Conservation (phyloP, 2,797 vertebrate genomes). For the Hapalemur alaotrensis region DNA sequence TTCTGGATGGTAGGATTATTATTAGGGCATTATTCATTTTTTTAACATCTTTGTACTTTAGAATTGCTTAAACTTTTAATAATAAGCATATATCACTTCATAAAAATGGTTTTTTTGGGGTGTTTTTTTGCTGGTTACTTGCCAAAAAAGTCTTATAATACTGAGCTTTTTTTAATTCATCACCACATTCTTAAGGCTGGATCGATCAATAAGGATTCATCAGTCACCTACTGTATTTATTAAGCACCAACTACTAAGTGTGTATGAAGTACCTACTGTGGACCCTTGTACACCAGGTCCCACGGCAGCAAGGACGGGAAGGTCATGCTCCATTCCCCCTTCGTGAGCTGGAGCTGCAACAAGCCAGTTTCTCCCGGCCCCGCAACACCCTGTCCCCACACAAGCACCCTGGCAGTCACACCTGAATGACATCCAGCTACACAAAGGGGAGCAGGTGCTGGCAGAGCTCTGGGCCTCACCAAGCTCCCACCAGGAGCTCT, state of each 20-base stretch:
- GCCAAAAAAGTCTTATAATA: not conserved
- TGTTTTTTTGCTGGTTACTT: not conserved
- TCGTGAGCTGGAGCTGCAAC: not conserved
- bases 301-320: not conserved
- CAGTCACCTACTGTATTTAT: not conserved
- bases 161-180: not conserved
- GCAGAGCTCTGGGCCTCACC: not conserved
- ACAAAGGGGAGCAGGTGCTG: not conserved
- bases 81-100: slow-evolving; percentile 6
- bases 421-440: not conserved
- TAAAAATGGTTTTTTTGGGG: not conserved
- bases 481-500: not conserved
- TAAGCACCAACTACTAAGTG: not conserved
- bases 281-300: not conserved
- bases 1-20: slow-evolving; percentile 26
- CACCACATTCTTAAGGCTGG: not conserved
- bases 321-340: not conserved
- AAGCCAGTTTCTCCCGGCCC: not conserved
- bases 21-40: not conserved
- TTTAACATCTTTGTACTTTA: slow-evolving; percentile 37
- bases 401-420: not conserved
- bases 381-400: not conserved
- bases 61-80: not conserved
- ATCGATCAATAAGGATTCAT: not conserved
- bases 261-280: not conserved